phyloP scores from a whole-genome alignment of 2,113 vertebrate species.

The Origma solitaria region DNA sequence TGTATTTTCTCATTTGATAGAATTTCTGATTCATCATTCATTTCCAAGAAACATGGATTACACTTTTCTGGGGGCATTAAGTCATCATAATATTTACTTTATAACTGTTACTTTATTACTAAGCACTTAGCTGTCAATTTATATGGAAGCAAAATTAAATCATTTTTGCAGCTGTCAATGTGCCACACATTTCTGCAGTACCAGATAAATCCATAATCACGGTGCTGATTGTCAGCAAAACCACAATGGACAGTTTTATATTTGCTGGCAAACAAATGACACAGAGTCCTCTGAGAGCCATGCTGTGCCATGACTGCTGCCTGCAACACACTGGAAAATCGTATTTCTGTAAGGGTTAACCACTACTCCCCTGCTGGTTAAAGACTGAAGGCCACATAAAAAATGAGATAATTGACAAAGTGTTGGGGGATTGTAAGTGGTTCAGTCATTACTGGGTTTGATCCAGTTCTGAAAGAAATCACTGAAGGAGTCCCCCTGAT shows the following conservation, averaged over 20 bases:
- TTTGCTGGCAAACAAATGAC: not conserved
- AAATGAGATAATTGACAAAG: slow-evolving; percentile 10
- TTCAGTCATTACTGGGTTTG: not conserved
- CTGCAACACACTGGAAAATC: not conserved
- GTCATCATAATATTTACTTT: not conserved
- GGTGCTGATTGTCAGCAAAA: not conserved
- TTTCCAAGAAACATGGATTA: not conserved
- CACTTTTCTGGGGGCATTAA: not conserved
- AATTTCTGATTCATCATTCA: not conserved
- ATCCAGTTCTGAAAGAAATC: not conserved
- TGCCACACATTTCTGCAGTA: not conserved
- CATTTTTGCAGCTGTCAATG: slow-evolving; percentile 35
- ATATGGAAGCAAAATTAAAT: not conserved
- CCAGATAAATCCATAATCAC: slow-evolving; percentile 8
- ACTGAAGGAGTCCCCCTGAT: not conserved
- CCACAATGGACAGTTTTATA: slow-evolving; percentile 27
- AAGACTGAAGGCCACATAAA: not conserved
- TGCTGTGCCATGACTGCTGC: not conserved
- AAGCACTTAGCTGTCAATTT: not conserved
- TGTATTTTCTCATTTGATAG: not conserved
- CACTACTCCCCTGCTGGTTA: not conserved
- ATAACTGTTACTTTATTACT: slow-evolving; percentile 4
- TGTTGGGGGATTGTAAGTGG: not conserved
- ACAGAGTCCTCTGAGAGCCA: not conserved
- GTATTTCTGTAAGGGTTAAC: not conserved